Percentiles rank a stretch among this genome's conserved stretches.
Conservation (phyloP, 2,888 invertebrate genomes). For the Apeira syringaria region DNA sequence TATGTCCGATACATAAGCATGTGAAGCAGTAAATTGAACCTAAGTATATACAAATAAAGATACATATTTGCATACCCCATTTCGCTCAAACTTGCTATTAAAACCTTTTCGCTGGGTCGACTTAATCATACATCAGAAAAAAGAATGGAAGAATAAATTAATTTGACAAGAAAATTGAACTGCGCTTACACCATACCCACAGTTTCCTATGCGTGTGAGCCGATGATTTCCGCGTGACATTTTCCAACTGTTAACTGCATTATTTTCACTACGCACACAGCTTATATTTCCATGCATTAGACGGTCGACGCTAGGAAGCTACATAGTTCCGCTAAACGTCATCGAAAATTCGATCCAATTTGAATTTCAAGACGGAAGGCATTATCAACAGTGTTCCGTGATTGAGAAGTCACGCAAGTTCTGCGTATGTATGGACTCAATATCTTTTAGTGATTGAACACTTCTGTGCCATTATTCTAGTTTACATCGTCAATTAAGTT, state of each 20-base stretch:
- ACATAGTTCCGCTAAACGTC: slow-evolving; percentile 19
- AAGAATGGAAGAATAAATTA: no score
- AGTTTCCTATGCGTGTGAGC: slow-evolving; percentile 12
- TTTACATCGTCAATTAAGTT: slow-evolving; percentile 39
- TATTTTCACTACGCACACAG: background rate
- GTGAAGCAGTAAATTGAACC: no score
- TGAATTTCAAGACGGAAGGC: slow-evolving; percentile 34
- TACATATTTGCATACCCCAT: no score
- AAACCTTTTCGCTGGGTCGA: no score
- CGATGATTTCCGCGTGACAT: slow-evolving; percentile 11
- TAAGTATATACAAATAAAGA: no score
- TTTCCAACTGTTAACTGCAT: slow-evolving; percentile 5
- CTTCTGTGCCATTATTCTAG: slow-evolving; percentile 27
- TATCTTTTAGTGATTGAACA: slow-evolving; percentile 8
- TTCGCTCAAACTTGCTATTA: no score
- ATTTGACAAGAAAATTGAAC: no score
- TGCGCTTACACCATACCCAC: background rate
- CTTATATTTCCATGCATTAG: slow-evolving; percentile 15
- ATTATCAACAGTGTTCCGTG: slow-evolving; percentile 36
- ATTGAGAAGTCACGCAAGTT: slow-evolving; percentile 39
- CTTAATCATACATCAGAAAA: no score
- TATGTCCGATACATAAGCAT: no score
- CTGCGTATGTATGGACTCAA: slow-evolving; percentile 18
- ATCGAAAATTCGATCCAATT: slow-evolving; percentile 24
- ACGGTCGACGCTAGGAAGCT: slow-evolving; percentile 23